A percentile compares a stretch with the other conserved stretches of the same genome.
Conservation (phyloP, 2,888 invertebrate species). For the Torymus aiolomorphi region DNA sequence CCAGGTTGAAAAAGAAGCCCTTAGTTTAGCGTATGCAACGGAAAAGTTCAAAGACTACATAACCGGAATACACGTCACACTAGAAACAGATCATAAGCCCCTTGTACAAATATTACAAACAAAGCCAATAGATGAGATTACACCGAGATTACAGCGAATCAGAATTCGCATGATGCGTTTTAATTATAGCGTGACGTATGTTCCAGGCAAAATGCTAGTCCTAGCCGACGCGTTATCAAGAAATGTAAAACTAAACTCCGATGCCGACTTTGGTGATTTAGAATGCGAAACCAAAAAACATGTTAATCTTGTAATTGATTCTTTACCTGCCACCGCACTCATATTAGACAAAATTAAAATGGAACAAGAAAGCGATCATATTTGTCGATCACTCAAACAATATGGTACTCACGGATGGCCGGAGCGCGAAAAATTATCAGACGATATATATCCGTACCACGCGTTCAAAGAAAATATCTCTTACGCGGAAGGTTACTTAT, state of each 20-base stretch:
- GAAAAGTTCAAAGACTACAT: conserved; percentile 68
- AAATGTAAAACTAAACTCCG: conserved; percentile 16
- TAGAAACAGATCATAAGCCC: conserved; percentile 72
- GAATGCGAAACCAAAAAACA: no score
- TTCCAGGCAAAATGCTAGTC: conserved; percentile 64
- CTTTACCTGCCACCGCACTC: no score
- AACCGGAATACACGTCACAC: conserved; percentile 62
- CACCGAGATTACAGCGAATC: conserved; percentile 68
- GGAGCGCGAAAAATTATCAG: conserved; percentile 37
- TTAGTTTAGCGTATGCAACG: conserved; percentile 67
- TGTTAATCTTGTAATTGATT: no score
- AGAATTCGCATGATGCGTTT: conserved; percentile 64
- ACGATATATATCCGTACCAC: conserved; percentile 50
- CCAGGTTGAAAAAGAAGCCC: conserved; percentile 71
- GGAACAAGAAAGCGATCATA: no score
- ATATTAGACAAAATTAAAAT: no score
- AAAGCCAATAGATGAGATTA: conserved; percentile 66
- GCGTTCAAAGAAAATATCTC: conserved; percentile 56
- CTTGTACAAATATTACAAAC: conserved; percentile 65
- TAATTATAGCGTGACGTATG: conserved; percentile 61
- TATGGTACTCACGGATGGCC: conserved; percentile 55
- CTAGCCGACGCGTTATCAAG: conserved; percentile 64
- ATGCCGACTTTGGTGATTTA: background rate
- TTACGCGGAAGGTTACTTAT: conserved; percentile 55
- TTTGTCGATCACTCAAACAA: no score